A percentile compares a stretch with the other conserved stretches of the same genome.
Conservation (phyloP, 2,113 vertebrate species). For the Chaetodon trifascialis region DNA sequence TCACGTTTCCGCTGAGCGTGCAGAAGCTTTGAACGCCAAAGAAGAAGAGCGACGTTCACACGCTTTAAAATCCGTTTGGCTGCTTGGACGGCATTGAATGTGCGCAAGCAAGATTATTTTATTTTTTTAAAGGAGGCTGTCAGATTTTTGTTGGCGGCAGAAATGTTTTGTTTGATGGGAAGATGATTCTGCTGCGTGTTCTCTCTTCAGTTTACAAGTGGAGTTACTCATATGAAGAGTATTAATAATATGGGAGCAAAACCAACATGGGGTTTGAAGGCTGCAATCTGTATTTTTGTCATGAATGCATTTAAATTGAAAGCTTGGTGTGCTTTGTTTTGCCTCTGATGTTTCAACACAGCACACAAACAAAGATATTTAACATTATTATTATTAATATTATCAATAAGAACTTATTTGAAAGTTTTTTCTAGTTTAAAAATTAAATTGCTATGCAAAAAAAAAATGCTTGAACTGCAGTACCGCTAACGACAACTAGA, state of each 20-base stretch:
- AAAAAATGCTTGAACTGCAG: too few relatives aligned
- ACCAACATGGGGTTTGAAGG: neutral
- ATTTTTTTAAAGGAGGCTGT: neutral
- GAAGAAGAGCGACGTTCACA: neutral
- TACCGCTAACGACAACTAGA: too few relatives aligned
- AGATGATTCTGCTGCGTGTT: neutral
- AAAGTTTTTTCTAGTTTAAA: too few relatives aligned
- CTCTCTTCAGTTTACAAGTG: too few relatives aligned
- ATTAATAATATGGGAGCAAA: neutral
- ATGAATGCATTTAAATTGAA: too few relatives aligned
- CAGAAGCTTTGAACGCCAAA: constrained; percentile 4
- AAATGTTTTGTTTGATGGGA: neutral
- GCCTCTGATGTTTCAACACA: too few relatives aligned
- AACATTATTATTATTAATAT: too few relatives aligned
- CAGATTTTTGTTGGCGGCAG: neutral
- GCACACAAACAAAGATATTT: too few relatives aligned
- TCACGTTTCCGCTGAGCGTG: constrained; percentile 19
- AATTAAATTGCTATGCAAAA: too few relatives aligned
- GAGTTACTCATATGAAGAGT: neutral
- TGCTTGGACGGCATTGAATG: neutral
- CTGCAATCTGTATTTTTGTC: too few relatives aligned
- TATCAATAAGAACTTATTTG: too few relatives aligned
- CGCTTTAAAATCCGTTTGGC: neutral
- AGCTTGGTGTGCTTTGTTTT: too few relatives aligned
- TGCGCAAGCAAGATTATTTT: neutral